Evolutionary conservation across 2,113 vertebrate species (phyloP).

Genomic region (Cathartes aura): DNA sequence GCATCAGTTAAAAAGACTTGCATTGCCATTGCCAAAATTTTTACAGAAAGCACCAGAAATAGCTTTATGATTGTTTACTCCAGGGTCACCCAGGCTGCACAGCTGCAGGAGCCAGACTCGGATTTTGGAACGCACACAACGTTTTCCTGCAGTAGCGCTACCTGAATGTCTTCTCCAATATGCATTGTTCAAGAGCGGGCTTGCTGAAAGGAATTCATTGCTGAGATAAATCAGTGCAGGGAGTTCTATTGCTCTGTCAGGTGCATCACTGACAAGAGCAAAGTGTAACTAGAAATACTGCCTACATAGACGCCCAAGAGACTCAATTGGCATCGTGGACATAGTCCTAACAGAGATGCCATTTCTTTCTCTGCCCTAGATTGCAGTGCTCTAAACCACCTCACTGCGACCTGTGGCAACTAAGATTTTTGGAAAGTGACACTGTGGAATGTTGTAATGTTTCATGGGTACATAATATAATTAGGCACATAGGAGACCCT

Average conservation of each 20-base stretch:
- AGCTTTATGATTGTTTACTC: background rate
- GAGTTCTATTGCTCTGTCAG: background rate
- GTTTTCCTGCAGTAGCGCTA: background rate
- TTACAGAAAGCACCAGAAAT: background rate
- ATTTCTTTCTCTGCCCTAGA: background rate
- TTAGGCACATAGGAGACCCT: background rate
- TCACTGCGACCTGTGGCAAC: background rate
- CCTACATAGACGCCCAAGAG: background rate
- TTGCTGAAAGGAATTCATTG: background rate
- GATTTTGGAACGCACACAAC: rapidly evolving
- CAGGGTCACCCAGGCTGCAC: background rate
- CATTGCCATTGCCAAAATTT: background rate
- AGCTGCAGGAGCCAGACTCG: background rate
- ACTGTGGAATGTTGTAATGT: background rate
- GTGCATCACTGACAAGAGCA: background rate
- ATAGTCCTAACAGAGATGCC: background rate
- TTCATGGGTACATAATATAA: background rate
- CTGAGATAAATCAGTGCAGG: background rate
- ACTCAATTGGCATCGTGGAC: rapidly evolving
- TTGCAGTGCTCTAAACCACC: background rate
- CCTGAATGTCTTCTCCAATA: rapidly evolving
- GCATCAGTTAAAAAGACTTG: background rate
- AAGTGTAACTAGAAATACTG: background rate
- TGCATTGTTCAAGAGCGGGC: background rate
- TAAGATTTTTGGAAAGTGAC: background rate